phyloP scores from a whole-genome alignment of 2,888 invertebrate species.

The Polymixis flavicincta region DNA sequence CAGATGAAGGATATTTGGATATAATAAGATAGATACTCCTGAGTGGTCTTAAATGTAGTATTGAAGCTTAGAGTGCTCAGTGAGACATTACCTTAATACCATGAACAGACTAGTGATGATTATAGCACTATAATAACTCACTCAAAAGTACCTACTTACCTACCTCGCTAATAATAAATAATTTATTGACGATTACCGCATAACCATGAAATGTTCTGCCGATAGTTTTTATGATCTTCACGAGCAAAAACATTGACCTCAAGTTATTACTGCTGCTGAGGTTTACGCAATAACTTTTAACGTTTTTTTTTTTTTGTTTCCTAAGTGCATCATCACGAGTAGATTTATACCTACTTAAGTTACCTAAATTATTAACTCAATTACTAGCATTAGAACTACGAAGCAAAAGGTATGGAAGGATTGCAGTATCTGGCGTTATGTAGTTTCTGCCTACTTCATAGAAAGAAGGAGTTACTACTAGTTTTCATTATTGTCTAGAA shows the following conservation, averaged over 20 bases:
- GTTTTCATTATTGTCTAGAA: too few species aligned
- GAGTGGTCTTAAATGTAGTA: not conserved
- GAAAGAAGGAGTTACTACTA: too few species aligned
- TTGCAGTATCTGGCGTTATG: too few species aligned
- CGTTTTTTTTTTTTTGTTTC: conserved; percentile 20
- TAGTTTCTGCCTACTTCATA: too few species aligned
- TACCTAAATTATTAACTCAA: not conserved
- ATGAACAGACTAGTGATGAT: conserved; percentile 4
- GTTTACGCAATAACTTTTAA: conserved; percentile 29
- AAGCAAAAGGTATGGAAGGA: too few species aligned
- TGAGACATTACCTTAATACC: not conserved
- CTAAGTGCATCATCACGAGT: conserved; percentile 14
- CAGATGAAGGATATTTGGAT: not conserved
- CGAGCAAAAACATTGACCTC: conserved; percentile 50
- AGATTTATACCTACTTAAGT: not conserved
- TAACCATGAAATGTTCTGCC: conserved; percentile 56
- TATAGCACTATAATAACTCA: conserved; percentile 21
- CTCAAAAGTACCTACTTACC: conserved; percentile 18
- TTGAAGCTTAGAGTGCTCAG: not conserved
- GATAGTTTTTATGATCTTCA: conserved; percentile 41
- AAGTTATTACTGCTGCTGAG: conserved; percentile 11
- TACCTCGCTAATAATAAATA: conserved; percentile 28
- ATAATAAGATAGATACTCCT: not conserved
- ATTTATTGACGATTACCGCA: conserved; percentile 45
- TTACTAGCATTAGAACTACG: not conserved